Evolutionary conservation across 2,113 vertebrate genomes (phyloP).

Genomic region (Stigmatopora nigra): DNA sequence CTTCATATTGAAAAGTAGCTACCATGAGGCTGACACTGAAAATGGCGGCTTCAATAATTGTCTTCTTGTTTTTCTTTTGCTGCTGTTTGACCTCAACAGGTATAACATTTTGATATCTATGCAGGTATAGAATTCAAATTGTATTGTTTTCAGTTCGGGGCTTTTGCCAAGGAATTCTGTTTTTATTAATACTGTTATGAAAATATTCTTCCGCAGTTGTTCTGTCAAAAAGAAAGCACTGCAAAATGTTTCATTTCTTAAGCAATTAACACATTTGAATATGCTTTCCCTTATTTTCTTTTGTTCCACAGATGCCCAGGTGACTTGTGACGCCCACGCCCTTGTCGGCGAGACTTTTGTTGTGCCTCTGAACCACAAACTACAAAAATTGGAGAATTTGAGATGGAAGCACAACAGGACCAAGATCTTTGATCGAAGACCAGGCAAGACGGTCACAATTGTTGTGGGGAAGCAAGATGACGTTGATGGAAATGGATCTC

Average conservation of each 20-base stretch:
- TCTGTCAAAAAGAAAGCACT: neutral
- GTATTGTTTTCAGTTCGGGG: neutral
- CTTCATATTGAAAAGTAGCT: conserved; percentile 8
- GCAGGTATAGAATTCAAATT: neutral
- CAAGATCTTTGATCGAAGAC: accelerated
- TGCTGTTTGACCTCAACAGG: conserved; percentile 1
- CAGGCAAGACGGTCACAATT: accelerated
- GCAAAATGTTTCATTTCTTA: neutral
- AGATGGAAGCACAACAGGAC: accelerated
- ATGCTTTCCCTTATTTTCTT: neutral
- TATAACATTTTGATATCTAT: conserved; percentile 3
- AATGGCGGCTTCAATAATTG: conserved; percentile 11
- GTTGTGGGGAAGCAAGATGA: accelerated
- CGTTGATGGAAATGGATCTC: neutral
- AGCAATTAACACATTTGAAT: neutral
- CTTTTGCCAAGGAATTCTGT: neutral
- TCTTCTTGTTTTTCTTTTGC: conserved; percentile 26
- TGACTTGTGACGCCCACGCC: accelerated
- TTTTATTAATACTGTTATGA: neutral
- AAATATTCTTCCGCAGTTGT: neutral
- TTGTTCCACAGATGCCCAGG: neutral
- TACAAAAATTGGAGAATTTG: accelerated
- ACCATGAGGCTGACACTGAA: conserved; percentile 12
- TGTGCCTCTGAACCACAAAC: accelerated
- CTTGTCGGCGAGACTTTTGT: accelerated